phyloP scores from a whole-genome alignment of 2,797 vertebrate species.

The Poeciliopsis presidionis region DNA sequence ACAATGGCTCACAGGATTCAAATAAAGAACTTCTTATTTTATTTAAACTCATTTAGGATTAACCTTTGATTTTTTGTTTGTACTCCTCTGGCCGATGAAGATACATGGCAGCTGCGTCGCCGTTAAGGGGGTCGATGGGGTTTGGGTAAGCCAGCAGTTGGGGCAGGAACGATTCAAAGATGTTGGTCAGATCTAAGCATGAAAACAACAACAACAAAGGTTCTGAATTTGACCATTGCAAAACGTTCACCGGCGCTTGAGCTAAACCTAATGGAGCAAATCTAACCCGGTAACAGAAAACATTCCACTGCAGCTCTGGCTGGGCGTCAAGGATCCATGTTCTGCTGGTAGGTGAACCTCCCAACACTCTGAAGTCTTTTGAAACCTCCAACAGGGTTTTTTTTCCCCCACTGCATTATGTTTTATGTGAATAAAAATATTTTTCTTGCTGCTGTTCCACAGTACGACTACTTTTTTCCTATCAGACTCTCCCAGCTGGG shows the following conservation, averaged over 20 bases:
- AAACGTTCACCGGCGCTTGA: neutral
- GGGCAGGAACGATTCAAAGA: slow-evolving; percentile 98
- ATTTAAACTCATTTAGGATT: neutral
- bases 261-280: neutral
- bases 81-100: slow-evolving; percentile 98
- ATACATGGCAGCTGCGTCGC: slow-evolving; percentile 98
- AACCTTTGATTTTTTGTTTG: slow-evolving; percentile 99
- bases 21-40: neutral
- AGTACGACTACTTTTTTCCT: neutral
- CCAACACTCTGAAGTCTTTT: neutral
- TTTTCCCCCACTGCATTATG: neutral
- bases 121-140: slow-evolving; percentile 95
- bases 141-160: slow-evolving; percentile 98
- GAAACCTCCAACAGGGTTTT: neutral
- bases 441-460: neutral
- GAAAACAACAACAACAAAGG: slow-evolving; percentile 44
- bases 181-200: slow-evolving; percentile 91
- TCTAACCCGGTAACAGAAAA: too few species aligned
- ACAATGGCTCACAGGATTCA: neutral
- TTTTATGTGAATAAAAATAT: neutral
- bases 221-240: neutral
- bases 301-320: neutral
- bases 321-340: neutral
- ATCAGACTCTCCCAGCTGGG: neutral
- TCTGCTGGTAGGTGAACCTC: neutral